These are phyloP conservation scores for Polyploca ridens DNA, from an alignment of 2,888 invertebrate species.

Conservation along the genomic window DNA sequence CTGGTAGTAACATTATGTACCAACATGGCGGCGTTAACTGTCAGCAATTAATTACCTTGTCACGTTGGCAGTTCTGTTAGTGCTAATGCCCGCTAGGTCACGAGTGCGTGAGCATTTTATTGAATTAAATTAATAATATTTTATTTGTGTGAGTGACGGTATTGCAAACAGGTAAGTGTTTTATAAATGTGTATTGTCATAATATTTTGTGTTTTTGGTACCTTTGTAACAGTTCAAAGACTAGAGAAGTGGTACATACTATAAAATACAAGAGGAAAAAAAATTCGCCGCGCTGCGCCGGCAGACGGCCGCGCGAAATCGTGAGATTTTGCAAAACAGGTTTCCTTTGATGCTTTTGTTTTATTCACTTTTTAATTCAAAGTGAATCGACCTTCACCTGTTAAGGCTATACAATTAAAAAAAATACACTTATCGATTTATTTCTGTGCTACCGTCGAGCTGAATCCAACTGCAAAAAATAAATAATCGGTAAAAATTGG, in stretches of 20 bases:
- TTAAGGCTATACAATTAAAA: not conserved
- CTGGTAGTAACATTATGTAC: conserved; percentile 26
- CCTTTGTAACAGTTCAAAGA: conserved; percentile 16
- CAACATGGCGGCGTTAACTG: conserved; percentile 31
- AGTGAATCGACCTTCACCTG: conserved; percentile 3
- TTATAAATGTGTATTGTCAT: conserved; percentile 18
- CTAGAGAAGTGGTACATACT: conserved; percentile 21
- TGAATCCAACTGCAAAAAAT: not conserved
- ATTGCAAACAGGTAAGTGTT: conserved; percentile 47
- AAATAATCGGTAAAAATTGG: not conserved
- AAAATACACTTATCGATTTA: not conserved
- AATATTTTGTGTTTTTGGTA: conserved; percentile 16
- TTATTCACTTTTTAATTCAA: conserved; percentile 40
- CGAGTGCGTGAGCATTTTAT: conserved; percentile 66
- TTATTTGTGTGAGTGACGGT: conserved; percentile 34
- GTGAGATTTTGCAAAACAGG: conserved; percentile 73
- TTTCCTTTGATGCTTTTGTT: conserved; percentile 58
- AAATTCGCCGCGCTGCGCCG: conserved; percentile 54
- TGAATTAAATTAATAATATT: conserved; percentile 50
- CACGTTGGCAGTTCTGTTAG: conserved; percentile 68
- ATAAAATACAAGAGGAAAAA: conserved; percentile 43
- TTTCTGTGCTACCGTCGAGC: not conserved
- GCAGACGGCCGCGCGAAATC: conserved; percentile 56
- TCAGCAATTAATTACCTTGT: conserved; percentile 29
- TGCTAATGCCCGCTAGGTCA: conserved; percentile 79